These are phyloP conservation scores for Caenorhabditis sulstoni DNA, from an alignment of 2,888 invertebrate genomes.

Conservation along the genomic window DNA sequence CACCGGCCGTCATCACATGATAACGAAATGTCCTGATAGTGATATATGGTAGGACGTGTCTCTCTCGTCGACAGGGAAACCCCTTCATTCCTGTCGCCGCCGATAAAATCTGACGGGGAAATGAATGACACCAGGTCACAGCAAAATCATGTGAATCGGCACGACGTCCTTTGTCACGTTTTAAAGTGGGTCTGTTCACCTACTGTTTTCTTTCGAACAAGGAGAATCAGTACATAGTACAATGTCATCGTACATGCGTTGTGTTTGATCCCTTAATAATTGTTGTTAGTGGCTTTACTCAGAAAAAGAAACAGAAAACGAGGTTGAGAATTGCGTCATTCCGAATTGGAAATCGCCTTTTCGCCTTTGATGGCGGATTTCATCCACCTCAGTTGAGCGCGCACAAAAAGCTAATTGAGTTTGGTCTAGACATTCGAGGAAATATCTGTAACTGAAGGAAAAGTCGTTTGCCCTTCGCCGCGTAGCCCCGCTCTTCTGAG, in stretches of 20 bases:
- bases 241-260: constrained; percentile 20
- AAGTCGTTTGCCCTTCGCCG: neutral
- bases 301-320: no score
- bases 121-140: constrained; percentile 26
- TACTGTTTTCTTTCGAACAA: constrained; percentile 8
- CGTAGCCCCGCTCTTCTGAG: neutral
- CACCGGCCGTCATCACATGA: constrained; percentile 10
- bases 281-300: neutral
- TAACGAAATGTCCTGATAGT: constrained; percentile 37
- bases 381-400: neutral
- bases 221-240: constrained; percentile 38
- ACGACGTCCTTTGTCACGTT: constrained; percentile 54
- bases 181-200: constrained; percentile 32
- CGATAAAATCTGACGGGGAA: constrained; percentile 35
- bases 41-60: constrained; percentile 43
- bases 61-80: constrained; percentile 33
- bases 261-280: constrained; percentile 4
- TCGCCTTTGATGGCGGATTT: neutral
- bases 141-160: constrained; percentile 49
- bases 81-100: constrained; percentile 20
- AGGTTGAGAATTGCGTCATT: constrained; percentile 17
- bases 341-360: neutral
- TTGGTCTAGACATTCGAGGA: constrained; percentile 26
- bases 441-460: constrained; percentile 11
- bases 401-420: constrained; percentile 19